Evolutionary conservation across 2,113 vertebrate genomes (phyloP).

Genomic region (Pitta sordida): DNA sequence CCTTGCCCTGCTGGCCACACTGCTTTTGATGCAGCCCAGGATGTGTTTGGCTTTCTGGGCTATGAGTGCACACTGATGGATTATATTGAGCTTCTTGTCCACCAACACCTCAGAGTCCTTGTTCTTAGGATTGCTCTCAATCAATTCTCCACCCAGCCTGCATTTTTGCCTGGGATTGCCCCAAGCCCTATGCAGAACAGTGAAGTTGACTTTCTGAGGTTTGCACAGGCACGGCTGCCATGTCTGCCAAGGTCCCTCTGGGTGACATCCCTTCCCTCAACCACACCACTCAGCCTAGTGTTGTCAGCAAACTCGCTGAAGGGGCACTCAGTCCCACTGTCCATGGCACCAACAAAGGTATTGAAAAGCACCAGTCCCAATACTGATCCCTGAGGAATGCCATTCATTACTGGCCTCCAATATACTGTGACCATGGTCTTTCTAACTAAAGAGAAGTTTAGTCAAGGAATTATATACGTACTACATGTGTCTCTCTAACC

Average conservation of each 20-base stretch:
- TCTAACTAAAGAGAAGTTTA: neutral
- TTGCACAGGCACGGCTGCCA: neutral
- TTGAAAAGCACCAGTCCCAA: neutral
- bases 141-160: neutral
- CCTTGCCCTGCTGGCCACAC: fast-evolving
- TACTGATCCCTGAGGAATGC: neutral
- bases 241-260: neutral
- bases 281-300: too few species aligned
- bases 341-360: neutral
- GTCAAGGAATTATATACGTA: neutral
- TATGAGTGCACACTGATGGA: neutral
- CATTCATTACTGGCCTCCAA: neutral
- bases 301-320: neutral
- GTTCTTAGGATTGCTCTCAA: too few species aligned
- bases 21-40: neutral
- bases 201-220: neutral
- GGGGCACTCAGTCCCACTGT: too few species aligned
- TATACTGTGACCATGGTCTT: neutral
- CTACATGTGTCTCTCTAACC: neutral
- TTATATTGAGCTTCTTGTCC: neutral
- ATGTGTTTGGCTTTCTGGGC: neutral
- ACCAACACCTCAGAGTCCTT: neutral
- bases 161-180: neutral
- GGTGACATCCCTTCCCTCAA: neutral
- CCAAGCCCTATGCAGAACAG: neutral